Conservation (phyloP, 1,140 invertebrate genomes). For the Asobara japonica region DNA sequence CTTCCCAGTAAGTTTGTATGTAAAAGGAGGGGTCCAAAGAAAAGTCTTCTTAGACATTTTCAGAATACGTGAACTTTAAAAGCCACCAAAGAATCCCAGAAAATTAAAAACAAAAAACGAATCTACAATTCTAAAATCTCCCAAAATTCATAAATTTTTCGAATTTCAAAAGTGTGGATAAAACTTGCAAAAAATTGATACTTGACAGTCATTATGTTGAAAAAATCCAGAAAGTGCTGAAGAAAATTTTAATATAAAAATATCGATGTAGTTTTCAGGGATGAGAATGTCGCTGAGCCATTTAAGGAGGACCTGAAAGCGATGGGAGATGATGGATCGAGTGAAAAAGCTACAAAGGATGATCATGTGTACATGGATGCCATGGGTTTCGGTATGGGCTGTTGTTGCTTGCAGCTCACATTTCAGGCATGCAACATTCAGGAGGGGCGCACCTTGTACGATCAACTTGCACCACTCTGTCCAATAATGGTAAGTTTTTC, state of each 20-base stretch:
- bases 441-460: slow-evolving; percentile 96
- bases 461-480: slow-evolving; percentile 96
- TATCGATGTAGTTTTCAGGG: slow-evolving; percentile 93
- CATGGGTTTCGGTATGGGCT: slow-evolving; percentile 99
- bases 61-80: too few relatives aligned
- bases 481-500: slow-evolving; percentile 86
- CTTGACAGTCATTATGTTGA: too few relatives aligned
- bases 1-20: slow-evolving; percentile 79
- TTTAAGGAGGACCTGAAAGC: slow-evolving; percentile 78
- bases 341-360: slow-evolving; percentile 72
- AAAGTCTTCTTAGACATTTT: too few relatives aligned
- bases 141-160: background rate
- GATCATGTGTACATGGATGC: slow-evolving; percentile 97
- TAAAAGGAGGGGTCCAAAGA: too few relatives aligned
- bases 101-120: too few relatives aligned
- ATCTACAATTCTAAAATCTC: too few relatives aligned
- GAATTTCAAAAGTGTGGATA: slow-evolving; percentile 5
- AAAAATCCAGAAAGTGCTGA: too few relatives aligned
- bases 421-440: slow-evolving; percentile 97
- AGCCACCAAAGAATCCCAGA: too few relatives aligned
- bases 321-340: slow-evolving; percentile 77
- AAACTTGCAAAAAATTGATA: too few relatives aligned
- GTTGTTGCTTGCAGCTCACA: slow-evolving; percentile 95
- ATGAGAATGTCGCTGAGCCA: slow-evolving; percentile 80
- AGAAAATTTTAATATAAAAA: too few relatives aligned